Evolutionary conservation across 2,113 vertebrate genomes (phyloP).

Genomic region (Muntiacus reevesi): DNA sequence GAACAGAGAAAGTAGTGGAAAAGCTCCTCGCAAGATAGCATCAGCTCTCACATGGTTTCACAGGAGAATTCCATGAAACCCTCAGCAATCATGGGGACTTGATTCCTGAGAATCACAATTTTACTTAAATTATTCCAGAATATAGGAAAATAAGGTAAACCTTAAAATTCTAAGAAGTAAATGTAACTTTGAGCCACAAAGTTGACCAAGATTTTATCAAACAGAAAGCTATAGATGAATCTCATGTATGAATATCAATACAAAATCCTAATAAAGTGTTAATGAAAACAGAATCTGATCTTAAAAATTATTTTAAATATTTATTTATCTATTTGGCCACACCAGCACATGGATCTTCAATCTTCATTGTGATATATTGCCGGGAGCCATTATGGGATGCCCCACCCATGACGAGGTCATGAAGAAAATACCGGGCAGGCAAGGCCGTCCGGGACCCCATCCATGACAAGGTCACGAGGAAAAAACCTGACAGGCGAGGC

Average conservation of each 20-base stretch:
- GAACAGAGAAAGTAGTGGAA: not conserved
- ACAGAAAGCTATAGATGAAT: not conserved
- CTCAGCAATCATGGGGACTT: not conserved
- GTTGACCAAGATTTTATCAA: not conserved
- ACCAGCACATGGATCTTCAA: not conserved
- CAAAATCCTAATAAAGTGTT: not conserved
- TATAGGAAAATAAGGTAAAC: not conserved
- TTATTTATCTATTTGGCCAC: not conserved
- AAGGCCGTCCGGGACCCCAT: no score
- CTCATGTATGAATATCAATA: not conserved
- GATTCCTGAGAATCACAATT: not conserved
- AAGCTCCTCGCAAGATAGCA: not conserved
- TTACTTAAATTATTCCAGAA: not conserved
- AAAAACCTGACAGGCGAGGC: no score
- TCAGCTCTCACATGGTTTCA: not conserved
- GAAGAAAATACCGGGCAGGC: no score
- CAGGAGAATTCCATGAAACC: not conserved
- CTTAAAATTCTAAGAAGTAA: not conserved
- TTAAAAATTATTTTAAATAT: not conserved
- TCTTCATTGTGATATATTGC: not conserved
- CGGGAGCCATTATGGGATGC: no score
- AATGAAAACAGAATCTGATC: not conserved
- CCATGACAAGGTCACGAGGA: no score
- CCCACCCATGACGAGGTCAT: no score
- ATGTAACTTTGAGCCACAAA: not conserved